These are phyloP conservation scores for Vannuccia rotundouncinata DNA, from an alignment of 2,888 invertebrate genomes.

Conservation along the genomic window DNA sequence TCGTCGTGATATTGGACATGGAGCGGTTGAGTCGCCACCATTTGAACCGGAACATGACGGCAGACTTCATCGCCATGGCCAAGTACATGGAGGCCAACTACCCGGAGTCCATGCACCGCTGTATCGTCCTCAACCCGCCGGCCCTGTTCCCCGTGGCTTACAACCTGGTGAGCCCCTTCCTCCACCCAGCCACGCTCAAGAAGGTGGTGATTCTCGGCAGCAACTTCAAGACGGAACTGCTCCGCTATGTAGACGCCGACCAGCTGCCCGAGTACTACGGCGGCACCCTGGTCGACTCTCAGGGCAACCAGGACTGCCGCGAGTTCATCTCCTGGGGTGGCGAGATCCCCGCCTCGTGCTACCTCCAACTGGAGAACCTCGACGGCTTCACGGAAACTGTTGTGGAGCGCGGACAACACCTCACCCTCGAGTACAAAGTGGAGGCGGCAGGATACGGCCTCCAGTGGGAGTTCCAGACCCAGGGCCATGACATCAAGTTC, in stretches of 20 bases:
- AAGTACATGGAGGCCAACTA: constrained; percentile 42
- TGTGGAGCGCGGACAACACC: background rate
- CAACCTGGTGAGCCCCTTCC: constrained; percentile 33
- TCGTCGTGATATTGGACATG: constrained; percentile 49
- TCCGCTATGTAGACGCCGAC: constrained; percentile 47
- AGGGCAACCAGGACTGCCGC: constrained; percentile 47
- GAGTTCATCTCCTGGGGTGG: constrained; percentile 31
- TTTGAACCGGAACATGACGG: constrained; percentile 51
- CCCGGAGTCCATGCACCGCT: constrained; percentile 40
- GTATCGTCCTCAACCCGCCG: constrained; percentile 41
- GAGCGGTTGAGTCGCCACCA: constrained; percentile 49
- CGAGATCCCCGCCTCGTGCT: background rate
- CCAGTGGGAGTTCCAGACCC: constrained; percentile 7
- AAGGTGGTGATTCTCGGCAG: constrained; percentile 29
- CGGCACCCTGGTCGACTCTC: constrained; percentile 46
- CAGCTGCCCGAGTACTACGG: constrained; percentile 49
- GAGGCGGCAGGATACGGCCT: background rate
- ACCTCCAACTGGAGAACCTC: background rate
- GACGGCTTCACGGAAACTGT: background rate
- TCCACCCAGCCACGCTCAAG: constrained; percentile 33
- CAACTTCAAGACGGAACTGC: constrained; percentile 45
- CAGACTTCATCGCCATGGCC: constrained; percentile 34
- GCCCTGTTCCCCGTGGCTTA: constrained; percentile 28
- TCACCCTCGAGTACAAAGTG: background rate
- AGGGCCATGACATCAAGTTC: constrained; percentile 15